Evolutionary conservation across 2,888 invertebrate genomes (phyloP).

Genomic region (Conus canariensis): DNA sequence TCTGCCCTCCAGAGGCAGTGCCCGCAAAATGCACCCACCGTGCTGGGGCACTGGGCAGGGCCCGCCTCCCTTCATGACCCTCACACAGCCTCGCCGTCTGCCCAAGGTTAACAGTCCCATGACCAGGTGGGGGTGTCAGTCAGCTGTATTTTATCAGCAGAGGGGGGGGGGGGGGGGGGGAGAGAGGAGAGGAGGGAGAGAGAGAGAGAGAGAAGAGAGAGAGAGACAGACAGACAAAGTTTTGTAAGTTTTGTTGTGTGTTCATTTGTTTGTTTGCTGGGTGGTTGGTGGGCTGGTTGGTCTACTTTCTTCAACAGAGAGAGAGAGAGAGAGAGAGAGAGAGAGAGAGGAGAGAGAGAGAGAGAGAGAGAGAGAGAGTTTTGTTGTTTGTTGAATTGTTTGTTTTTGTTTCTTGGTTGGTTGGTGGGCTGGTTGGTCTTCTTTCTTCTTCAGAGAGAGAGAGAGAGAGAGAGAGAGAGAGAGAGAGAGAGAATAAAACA

Average conservation of each 20-base stretch:
- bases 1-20: conserved; percentile 69
- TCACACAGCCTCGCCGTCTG: conserved; percentile 54
- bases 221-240: conserved; percentile 33
- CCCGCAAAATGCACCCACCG: conserved; percentile 57
- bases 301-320: not conserved
- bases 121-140: conserved; percentile 67
- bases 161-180: conserved; percentile 17
- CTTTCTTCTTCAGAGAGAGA: not conserved
- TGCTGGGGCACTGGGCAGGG: conserved; percentile 72
- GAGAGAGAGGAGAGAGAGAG: not conserved
- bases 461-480: not conserved
- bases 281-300: no score
- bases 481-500: not conserved
- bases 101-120: conserved; percentile 74
- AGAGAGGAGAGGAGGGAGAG: not conserved
- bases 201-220: conserved; percentile 14
- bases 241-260: no score
- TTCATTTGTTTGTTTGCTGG: no score
- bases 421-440: no score
- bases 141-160: no score
- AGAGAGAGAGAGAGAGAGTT: no score
- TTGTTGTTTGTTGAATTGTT: not conserved
- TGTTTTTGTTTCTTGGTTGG: not conserved
- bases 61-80: conserved; percentile 52
- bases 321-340: not conserved